A percentile compares a stretch with the other conserved stretches of the same genome.
phyloP scores from a whole-genome alignment of 2,797 vertebrate species.

The Lepilemur septentrionalis region DNA sequence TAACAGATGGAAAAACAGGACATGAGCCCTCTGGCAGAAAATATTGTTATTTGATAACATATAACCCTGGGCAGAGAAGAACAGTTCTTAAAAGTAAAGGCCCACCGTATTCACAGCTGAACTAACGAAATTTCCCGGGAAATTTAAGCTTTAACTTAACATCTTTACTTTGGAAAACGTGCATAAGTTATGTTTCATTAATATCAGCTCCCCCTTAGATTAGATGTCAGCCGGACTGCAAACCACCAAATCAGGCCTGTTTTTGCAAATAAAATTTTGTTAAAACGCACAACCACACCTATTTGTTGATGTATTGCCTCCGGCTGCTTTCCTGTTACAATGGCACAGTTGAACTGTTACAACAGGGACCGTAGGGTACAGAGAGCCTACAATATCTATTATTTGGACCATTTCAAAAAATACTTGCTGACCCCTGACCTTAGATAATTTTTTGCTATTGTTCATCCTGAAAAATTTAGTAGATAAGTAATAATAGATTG shows the following conservation, averaged over 20 bases:
- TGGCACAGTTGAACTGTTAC: background rate
- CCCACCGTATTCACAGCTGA: background rate
- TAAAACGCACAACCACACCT: background rate
- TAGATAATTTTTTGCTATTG: background rate
- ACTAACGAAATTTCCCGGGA: background rate
- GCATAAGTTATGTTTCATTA: background rate
- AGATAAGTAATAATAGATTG: background rate
- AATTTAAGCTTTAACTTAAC: background rate
- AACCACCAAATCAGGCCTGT: background rate
- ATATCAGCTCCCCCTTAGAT: background rate
- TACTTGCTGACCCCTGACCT: background rate
- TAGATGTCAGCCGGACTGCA: background rate
- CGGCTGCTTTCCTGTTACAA: background rate
- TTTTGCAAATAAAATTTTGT: background rate
- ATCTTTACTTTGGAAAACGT: background rate
- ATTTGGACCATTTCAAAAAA: conserved; percentile 1
- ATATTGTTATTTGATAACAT: background rate
- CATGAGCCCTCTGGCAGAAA: background rate
- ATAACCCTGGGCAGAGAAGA: background rate
- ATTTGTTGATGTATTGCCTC: background rate
- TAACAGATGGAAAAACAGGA: background rate
- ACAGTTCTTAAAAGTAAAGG: background rate
- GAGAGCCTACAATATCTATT: background rate
- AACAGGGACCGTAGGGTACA: background rate
- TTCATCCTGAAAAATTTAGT: background rate